Percentiles rank a stretch among this genome's conserved stretches.
Evolutionary conservation across 2,888 invertebrate genomes (phyloP).

Genomic region (Agrochola lychnidis): DNA sequence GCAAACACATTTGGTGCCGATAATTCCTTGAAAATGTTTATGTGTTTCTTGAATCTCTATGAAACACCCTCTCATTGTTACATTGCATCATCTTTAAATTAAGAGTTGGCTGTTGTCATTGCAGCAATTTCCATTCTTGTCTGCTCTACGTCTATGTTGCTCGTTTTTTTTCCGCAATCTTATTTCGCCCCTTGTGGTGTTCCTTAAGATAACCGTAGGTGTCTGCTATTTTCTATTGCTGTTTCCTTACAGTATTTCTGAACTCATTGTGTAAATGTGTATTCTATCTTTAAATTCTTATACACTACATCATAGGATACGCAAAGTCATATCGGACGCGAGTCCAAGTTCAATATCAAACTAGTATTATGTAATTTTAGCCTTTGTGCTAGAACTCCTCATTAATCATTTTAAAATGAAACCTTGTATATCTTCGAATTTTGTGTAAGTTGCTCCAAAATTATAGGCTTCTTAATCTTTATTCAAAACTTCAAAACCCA

Average conservation of each 20-base stretch:
- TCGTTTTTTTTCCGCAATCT: slow-evolving; percentile 15
- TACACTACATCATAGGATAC: neutral
- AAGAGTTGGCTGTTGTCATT: slow-evolving; percentile 28
- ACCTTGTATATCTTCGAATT: neutral
- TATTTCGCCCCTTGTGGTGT: slow-evolving; percentile 8
- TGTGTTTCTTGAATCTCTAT: slow-evolving; percentile 13
- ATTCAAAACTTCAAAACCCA: neutral
- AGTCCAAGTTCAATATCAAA: neutral
- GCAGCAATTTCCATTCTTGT: slow-evolving; percentile 26
- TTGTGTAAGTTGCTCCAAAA: neutral
- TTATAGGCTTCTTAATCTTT: slow-evolving; percentile 3
- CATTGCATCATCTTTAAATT: slow-evolving; percentile 64
- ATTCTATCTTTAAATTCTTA: neutral
- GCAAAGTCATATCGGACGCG: neutral
- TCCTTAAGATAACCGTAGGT: neutral
- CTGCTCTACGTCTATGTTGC: slow-evolving; percentile 20
- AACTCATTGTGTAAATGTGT: neutral
- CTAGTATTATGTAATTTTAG: neutral
- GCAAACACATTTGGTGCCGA: slow-evolving; percentile 15
- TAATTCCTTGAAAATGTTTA: slow-evolving; percentile 15
- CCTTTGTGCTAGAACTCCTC: neutral
- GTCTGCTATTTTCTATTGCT: neutral
- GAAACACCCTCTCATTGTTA: slow-evolving; percentile 19
- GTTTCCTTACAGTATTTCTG: slow-evolving; percentile 10
- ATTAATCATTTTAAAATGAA: slow-evolving; percentile 10